Evolutionary conservation across 2,113 vertebrate genomes (phyloP).

Genomic region (Oreochromis niloticus): DNA sequence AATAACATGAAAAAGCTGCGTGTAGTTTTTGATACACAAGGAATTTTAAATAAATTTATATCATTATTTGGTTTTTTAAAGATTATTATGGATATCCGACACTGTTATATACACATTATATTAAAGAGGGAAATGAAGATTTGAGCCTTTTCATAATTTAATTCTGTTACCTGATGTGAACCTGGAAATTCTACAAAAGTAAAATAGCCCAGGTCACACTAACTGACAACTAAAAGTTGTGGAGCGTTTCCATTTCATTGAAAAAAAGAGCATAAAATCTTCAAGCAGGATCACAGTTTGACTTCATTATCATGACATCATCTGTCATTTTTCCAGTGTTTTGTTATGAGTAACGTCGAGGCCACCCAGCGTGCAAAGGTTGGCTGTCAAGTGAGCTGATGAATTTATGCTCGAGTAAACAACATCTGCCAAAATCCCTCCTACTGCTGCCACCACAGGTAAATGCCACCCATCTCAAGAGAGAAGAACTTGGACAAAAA

Average conservation of each 20-base stretch:
- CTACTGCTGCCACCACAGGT: not conserved
- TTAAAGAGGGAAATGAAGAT: not conserved
- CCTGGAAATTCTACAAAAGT: not conserved
- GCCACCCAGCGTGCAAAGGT: not conserved
- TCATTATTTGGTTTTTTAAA: not conserved
- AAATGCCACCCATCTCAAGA: not conserved
- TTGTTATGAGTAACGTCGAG: not conserved
- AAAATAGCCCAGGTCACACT: not conserved
- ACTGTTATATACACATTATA: not conserved
- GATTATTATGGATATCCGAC: not conserved
- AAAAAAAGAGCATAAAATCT: not conserved
- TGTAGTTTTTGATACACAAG: not conserved
- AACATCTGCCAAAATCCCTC: constrained; percentile 18
- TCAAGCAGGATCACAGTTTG: not conserved
- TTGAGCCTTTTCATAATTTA: no score
- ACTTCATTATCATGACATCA: not conserved
- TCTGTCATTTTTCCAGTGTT: not conserved
- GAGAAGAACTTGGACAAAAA: not conserved
- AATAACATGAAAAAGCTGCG: no score
- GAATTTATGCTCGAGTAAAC: constrained; percentile 6
- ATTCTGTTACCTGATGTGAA: not conserved
- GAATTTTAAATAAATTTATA: not conserved
- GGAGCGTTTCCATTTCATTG: not conserved
- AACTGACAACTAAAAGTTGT: not conserved
- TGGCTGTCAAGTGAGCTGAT: not conserved